Conservation (phyloP, 1,140 invertebrate genomes). For the Leptinotarsa undecemlineata region DNA sequence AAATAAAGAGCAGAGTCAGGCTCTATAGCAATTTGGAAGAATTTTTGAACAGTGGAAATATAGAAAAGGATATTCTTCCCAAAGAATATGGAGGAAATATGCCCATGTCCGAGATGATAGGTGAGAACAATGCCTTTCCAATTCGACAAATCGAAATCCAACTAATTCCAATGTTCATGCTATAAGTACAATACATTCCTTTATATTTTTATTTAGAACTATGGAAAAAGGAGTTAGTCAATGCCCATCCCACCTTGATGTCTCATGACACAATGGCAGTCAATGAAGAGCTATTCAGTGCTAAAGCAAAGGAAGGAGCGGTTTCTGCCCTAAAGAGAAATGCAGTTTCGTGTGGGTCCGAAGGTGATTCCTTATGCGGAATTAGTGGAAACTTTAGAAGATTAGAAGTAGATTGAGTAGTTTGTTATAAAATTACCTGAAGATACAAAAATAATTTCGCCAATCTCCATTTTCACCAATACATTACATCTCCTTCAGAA, state of each 20-base stretch:
- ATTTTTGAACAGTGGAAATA: conserved; percentile 57
- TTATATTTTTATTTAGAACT: conserved; percentile 44
- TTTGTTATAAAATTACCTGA: no score
- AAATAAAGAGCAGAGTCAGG: conserved; percentile 75
- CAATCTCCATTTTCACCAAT: not conserved
- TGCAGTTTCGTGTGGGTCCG: conserved; percentile 61
- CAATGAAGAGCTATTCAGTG: conserved; percentile 51
- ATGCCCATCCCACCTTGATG: conserved; percentile 56
- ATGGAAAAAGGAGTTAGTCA: conserved; percentile 60
- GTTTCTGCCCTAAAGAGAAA: conserved; percentile 66
- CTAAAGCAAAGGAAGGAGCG: conserved; percentile 68
- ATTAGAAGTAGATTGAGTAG: conserved; percentile 73
- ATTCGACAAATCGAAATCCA: no score
- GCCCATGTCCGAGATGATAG: conserved; percentile 83
- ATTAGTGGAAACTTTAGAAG: conserved; percentile 78
- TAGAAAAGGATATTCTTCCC: conserved; percentile 72
- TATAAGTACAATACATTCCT: no score
- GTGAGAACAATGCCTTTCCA: conserved; percentile 54
- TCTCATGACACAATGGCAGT: conserved; percentile 62
- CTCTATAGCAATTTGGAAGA: conserved; percentile 69
- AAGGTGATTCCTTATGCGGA: conserved; percentile 68
- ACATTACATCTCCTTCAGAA: not conserved
- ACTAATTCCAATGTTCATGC: no score
- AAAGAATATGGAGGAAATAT: conserved; percentile 80
- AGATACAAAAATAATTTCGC: not conserved